Conservation (phyloP, 1,140 invertebrate species). For the Spodoptera litura region DNA sequence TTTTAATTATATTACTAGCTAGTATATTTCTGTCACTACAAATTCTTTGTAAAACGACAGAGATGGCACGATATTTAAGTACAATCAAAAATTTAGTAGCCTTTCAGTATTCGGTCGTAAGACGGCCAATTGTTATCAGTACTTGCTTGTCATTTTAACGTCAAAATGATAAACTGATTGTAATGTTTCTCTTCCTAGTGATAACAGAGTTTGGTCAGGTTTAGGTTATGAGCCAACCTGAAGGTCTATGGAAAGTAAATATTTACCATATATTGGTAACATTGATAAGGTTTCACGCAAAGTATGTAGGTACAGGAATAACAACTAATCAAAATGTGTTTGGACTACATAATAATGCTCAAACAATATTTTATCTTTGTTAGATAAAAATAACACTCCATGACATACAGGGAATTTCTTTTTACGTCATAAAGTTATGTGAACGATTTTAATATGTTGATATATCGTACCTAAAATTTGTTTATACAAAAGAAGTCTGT, state of each 20-base stretch:
- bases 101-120: not conserved
- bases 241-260: conserved; percentile 17
- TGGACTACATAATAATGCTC: not conserved
- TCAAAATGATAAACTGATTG: conserved; percentile 29
- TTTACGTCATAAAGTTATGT: no score
- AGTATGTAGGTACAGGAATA: not conserved
- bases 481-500: no score
- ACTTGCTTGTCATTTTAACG: conserved; percentile 11
- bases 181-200: conserved; percentile 1
- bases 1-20: no score
- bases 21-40: no score
- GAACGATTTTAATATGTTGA: no score
- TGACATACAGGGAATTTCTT: no score
- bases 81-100: no score
- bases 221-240: not conserved
- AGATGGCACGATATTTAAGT: no score
- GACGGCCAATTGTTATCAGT: conserved; percentile 18
- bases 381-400: not conserved
- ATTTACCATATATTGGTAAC: conserved; percentile 14
- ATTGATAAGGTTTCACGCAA: conserved; percentile 1
- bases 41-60: no score
- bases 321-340: not conserved
- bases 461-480: no score
- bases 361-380: not conserved
- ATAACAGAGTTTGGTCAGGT: not conserved